A percentile compares a stretch with the other conserved stretches of the same genome.
Conservation (phyloP, 2,113 vertebrate genomes). For the Bubo scandiacus region DNA sequence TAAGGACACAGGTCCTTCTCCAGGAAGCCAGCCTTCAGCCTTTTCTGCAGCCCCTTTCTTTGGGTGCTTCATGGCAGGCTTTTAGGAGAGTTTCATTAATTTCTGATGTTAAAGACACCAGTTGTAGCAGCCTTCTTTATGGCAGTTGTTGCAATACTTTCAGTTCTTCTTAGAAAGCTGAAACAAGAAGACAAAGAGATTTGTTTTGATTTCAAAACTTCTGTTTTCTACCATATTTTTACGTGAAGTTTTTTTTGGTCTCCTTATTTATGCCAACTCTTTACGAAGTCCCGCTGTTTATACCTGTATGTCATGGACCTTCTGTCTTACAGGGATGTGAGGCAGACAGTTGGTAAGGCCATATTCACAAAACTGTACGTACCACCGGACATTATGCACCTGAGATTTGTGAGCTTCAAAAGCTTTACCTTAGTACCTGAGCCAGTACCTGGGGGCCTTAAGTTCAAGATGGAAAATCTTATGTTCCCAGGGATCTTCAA, state of each 20-base stretch:
- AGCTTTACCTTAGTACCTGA: not conserved
- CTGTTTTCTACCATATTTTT: not conserved
- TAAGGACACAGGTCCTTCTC: not conserved
- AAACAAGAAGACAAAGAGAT: not conserved
- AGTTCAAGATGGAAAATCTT: not conserved
- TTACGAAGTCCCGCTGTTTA: not conserved
- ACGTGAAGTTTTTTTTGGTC: not conserved
- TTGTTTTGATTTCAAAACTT: not conserved
- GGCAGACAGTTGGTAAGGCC: not conserved
- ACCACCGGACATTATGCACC: not conserved
- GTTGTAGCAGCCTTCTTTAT: not conserved
- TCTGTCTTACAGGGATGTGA: not conserved
- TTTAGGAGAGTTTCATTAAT: not conserved
- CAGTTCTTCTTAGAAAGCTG: slow-evolving; percentile 23
- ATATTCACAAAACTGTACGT: fast-evolving
- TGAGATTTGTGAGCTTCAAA: not conserved
- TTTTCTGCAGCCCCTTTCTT: not conserved
- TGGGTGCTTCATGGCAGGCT: not conserved
- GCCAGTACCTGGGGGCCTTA: not conserved
- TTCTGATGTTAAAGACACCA: not conserved
- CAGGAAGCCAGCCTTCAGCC: not conserved
- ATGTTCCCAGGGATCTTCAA: not conserved
- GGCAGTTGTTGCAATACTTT: not conserved
- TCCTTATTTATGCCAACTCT: not conserved
- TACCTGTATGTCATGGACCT: not conserved